Percentiles rank a stretch among this genome's conserved stretches.
These are phyloP conservation scores for Sarcophaga caerulescens DNA, from an alignment of 2,888 invertebrate genomes.

Conservation along the genomic window DNA sequence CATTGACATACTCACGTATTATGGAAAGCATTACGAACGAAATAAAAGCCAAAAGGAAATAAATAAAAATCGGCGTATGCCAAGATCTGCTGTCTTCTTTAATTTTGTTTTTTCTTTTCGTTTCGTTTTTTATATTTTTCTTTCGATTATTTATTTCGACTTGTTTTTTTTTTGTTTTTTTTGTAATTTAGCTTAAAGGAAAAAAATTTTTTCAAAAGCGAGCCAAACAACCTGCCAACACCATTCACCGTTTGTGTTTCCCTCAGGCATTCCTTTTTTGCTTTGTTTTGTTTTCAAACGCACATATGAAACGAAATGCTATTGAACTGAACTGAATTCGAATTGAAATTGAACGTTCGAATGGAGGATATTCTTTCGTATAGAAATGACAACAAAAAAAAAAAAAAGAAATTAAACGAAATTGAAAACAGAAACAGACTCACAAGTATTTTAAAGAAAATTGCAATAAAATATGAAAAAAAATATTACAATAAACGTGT, in stretches of 20 bases:
- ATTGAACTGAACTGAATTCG: too few species aligned
- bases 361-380: too few species aligned
- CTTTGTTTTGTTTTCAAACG: too few species aligned
- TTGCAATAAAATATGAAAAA: too few species aligned
- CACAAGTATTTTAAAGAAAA: too few species aligned
- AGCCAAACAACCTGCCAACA: not conserved
- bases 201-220: not conserved
- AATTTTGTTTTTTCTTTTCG: not conserved
- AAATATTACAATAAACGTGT: too few species aligned
- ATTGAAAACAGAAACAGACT: too few species aligned
- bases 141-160: not conserved
- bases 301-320: too few species aligned
- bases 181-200: constrained; percentile 13
- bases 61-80: constrained; percentile 21
- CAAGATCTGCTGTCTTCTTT: constrained; percentile 40
- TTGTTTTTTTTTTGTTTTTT: constrained; percentile 2
- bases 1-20: not conserved
- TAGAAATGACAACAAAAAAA: too few species aligned
- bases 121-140: not conserved
- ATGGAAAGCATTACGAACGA: not conserved
- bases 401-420: too few species aligned
- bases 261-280: too few species aligned
- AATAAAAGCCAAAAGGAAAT: not conserved
- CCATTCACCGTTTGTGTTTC: constrained; percentile 1
- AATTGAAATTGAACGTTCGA: too few species aligned